Conservation (phyloP, 2,113 vertebrate genomes). For the Ibidorhyncha struthersii region DNA sequence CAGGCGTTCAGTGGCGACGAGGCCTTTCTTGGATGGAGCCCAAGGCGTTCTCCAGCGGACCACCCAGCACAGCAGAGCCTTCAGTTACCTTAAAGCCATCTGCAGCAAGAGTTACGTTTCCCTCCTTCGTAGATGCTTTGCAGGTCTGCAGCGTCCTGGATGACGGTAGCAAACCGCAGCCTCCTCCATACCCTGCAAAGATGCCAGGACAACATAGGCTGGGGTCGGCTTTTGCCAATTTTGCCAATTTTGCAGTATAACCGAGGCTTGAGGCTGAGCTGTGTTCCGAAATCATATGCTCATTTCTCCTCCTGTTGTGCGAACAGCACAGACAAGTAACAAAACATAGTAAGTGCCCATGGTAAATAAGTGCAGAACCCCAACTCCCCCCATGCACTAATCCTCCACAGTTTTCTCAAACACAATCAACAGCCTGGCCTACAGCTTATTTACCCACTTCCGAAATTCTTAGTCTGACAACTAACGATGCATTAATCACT, state of each 20-base stretch:
- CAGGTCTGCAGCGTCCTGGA: neutral
- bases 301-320: neutral
- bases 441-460: constrained; percentile 11
- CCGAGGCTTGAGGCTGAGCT: neutral
- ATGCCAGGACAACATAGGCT: neutral
- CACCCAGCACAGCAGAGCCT: neutral
- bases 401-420: neutral
- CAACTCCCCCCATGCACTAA: neutral
- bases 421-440: neutral
- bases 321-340: neutral
- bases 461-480: constrained; percentile 9
- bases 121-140: neutral
- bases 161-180: neutral
- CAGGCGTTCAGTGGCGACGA: accelerated
- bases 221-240: neutral
- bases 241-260: neutral
- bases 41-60: neutral
- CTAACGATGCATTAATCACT: constrained; percentile 20
- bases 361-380: neutral
- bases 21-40: neutral
- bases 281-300: neutral
- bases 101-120: neutral
- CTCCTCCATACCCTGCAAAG: neutral
- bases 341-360: neutral
- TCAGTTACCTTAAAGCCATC: neutral